A percentile compares a stretch with the other conserved stretches of the same genome.
Evolutionary conservation across 2,888 invertebrate genomes (phyloP).

Genomic region (Tenthredo amoena): DNA sequence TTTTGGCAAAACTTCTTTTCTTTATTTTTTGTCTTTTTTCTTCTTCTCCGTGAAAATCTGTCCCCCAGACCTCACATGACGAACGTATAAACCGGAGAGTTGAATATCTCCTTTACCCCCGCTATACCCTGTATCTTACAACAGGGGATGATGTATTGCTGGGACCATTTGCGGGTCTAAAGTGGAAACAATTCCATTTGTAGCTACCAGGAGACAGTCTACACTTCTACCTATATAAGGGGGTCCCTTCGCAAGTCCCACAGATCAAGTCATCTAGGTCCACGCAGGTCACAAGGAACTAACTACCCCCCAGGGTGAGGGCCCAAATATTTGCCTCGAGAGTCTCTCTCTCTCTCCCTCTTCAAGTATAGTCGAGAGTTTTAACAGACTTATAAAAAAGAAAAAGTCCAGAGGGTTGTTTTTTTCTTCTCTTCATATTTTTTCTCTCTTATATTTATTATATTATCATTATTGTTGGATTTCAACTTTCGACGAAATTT

Average conservation of each 20-base stretch:
- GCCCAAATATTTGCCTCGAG: constrained; percentile 40
- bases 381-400: background rate
- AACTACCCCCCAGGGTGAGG: constrained; percentile 36
- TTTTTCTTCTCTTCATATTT: background rate
- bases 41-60: background rate
- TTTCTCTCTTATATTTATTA: background rate
- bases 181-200: constrained; percentile 47
- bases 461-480: background rate
- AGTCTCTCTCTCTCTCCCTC: background rate
- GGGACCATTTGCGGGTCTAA: constrained; percentile 24
- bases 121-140: background rate
- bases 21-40: background rate
- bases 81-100: background rate
- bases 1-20: background rate
- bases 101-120: too few relatives aligned
- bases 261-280: constrained; percentile 42
- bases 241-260: background rate
- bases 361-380: background rate
- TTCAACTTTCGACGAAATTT: too few relatives aligned
- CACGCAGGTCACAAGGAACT: constrained; percentile 23
- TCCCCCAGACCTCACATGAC: constrained; percentile 22
- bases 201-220: constrained; percentile 14
- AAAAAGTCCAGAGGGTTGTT: background rate
- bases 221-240: background rate
- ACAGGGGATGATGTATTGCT: constrained; percentile 23